A percentile compares a stretch with the other conserved stretches of the same genome.
Conservation (phyloP, 2,113 vertebrate genomes). For the Amazona guildingii region DNA sequence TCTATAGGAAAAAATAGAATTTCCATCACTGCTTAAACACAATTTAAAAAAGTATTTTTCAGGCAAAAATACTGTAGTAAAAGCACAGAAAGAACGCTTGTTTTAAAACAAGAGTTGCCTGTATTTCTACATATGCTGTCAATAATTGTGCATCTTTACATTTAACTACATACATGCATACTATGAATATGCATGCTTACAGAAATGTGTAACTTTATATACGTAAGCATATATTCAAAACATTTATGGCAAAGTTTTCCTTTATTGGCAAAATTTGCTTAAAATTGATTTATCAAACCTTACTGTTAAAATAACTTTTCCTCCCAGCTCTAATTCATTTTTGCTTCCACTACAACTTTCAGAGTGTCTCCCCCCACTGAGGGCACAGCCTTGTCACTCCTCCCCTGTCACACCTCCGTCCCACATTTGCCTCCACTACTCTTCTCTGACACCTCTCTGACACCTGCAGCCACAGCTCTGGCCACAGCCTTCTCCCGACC, state of each 20-base stretch:
- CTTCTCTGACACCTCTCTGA: too few relatives aligned
- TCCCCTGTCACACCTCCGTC: neutral
- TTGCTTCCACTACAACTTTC: neutral
- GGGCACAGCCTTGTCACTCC: neutral
- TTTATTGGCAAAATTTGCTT: neutral
- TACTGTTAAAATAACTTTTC: neutral
- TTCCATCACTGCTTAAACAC: neutral
- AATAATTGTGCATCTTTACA: neutral
- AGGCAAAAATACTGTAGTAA: neutral
- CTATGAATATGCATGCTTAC: fast-evolving
- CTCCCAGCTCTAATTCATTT: neutral
- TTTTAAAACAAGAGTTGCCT: neutral
- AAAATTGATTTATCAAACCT: neutral
- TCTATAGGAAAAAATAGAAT: neutral
- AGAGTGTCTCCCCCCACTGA: neutral
- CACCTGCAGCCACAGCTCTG: neutral
- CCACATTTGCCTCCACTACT: fast-evolving
- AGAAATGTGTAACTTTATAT: fast-evolving
- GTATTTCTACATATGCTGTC: fast-evolving
- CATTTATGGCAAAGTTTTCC: fast-evolving
- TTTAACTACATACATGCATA: fast-evolving
- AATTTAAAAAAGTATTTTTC: neutral
- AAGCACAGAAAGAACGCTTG: neutral
- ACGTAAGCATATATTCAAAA: neutral
- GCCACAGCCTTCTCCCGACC: neutral